Base-by-base conservation (phyloP, 1,140 invertebrate species). In the Melipona quadrifasciata region DNA sequence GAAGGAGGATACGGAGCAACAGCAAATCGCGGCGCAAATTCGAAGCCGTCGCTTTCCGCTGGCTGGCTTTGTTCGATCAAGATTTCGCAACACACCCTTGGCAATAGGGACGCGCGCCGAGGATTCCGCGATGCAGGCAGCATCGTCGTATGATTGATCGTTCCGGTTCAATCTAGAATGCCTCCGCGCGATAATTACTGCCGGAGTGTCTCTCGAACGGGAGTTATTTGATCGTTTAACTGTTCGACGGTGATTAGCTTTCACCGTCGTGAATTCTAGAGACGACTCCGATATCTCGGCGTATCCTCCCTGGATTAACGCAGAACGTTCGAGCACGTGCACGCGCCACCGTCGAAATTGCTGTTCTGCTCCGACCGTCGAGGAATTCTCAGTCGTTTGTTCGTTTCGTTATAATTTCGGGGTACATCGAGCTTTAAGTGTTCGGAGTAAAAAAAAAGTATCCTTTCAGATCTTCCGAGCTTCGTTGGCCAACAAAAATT, bases 221-320 rank as follows among this genome's bases (percentile, higher is more conserved):
- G 67, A 88, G 81, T 84, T 76, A 78, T 81, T 80, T 71, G 79
- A 89, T 88, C 87, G 73, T 73, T 88, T 82, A 82, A 76, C 71
- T 65, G 76, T 88, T 88, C 78, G 55, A 74, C 39, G 74, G 68
- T 81, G 83, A 88, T 88, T 88, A 88, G 80, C 86, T 61, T 27
- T 55, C 58, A 47, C 55, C 61, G 47, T 21, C 21, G 82, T 65
- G 58, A 73, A 80, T 87, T 81, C 84, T 67, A 68, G 80, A 80
- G 55, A 61, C 70, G 24, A 10, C 16, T 14, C 8, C 39, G 31
- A 71, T 21, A 11, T 39, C 39, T 47, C 39, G 39, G 10, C 16
- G 65, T 21, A 47, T 70, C 19, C 34, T 21, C 21, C 31, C 12
- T n/a, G 4, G 16, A 70, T 79, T 47, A 79, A n/a, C 34, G 58